Evolutionary conservation across 2,797 vertebrate genomes (phyloP).

Genomic region (Peromyscus melanophrys): DNA sequence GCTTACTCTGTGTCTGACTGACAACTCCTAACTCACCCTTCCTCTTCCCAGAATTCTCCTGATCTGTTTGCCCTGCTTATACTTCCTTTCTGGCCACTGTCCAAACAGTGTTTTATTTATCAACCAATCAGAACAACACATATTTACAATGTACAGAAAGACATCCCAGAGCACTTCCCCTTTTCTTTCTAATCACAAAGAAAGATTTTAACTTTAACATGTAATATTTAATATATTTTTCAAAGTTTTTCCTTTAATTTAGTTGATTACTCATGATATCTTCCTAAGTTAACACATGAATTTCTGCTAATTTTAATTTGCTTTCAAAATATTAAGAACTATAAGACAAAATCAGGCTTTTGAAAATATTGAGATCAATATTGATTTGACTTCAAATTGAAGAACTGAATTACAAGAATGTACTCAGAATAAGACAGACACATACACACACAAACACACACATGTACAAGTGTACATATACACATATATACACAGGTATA

Average conservation of each 20-base stretch:
- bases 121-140: too few species aligned
- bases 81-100: too few species aligned
- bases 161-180: too few species aligned
- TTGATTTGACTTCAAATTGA: not conserved
- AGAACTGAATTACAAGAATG: not conserved
- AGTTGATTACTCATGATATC: not conserved
- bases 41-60: too few species aligned
- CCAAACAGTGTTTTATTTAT: too few species aligned
- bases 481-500: not conserved
- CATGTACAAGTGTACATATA: too few species aligned
- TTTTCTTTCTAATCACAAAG: too few species aligned
- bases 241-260: conserved; percentile 15
- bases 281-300: not conserved
- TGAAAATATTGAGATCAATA: not conserved
- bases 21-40: too few species aligned
- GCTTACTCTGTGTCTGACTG: too few species aligned
- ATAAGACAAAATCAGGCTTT: not conserved
- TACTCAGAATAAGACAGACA: not conserved
- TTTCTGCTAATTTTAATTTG: not conserved
- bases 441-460: not conserved
- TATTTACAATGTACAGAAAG: too few species aligned
- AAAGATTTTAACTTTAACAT: too few species aligned
- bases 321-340: not conserved
- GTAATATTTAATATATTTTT: not conserved
- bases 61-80: too few species aligned